A percentile compares a stretch with the other conserved stretches of the same genome.
phyloP scores from a whole-genome alignment of 64 coral and sea anemone genomes.

The Stichodactyla helianthus region DNA sequence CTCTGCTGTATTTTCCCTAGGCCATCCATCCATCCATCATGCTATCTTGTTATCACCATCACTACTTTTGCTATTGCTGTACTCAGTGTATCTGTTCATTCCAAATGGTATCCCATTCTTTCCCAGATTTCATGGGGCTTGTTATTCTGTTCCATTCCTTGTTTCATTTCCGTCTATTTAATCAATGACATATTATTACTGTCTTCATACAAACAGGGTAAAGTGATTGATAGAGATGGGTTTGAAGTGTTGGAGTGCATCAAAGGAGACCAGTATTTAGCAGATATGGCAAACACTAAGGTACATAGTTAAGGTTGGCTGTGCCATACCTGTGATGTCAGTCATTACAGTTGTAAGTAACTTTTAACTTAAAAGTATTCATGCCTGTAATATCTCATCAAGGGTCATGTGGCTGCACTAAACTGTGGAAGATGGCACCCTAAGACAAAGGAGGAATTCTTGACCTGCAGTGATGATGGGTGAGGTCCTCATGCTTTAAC shows the following conservation, averaged over 20 bases:
- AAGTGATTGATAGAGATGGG: constrained; percentile 95
- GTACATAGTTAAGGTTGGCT: constrained; percentile 5
- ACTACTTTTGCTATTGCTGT: too few relatives aligned
- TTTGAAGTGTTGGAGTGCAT: constrained; percentile 91
- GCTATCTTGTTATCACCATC: too few relatives aligned
- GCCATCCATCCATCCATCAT: background rate
- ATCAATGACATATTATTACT: background rate
- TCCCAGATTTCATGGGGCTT: too few relatives aligned
- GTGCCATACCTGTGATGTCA: background rate
- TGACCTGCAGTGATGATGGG: constrained; percentile 97
- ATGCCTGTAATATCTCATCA: background rate
- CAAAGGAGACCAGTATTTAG: constrained; percentile 93
- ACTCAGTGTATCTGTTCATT: too few relatives aligned
- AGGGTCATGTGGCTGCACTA: constrained; percentile 95
- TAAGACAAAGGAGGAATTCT: constrained; percentile 85
- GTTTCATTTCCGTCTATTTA: background rate
- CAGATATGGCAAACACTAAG: constrained; percentile 97
- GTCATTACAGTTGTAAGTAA: background rate
- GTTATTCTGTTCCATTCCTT: background rate
- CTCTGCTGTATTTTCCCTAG: background rate
- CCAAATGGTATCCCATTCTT: too few relatives aligned
- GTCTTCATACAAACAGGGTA: constrained; percentile 53
- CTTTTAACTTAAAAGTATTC: background rate
- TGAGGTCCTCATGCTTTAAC: background rate
- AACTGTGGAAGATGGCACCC: constrained; percentile 91